A percentile compares a stretch with the other conserved stretches of the same genome.
Evolutionary conservation across 1,140 invertebrate species (phyloP).

Genomic region (Danaus melanippus): DNA sequence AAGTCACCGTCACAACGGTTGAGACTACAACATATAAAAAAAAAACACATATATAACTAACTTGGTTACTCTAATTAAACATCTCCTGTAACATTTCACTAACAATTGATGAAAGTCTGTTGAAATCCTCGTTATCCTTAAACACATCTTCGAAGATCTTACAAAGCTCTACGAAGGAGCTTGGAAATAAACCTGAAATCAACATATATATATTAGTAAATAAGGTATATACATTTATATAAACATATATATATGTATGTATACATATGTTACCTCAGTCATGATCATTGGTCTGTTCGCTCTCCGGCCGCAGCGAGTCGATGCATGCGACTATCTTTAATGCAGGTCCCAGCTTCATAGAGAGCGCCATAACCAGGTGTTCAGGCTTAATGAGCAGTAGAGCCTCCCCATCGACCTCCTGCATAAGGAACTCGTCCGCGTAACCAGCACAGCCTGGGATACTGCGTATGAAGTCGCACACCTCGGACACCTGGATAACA

Average conservation of each 20-base stretch:
- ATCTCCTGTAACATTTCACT: too few relatives aligned
- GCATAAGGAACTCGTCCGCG: constrained; percentile 94
- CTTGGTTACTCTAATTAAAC: too few relatives aligned
- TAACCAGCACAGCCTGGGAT: constrained; percentile 93
- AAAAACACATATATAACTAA: too few relatives aligned
- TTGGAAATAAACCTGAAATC: constrained; percentile 20
- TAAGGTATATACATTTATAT: neutral
- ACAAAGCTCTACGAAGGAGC: too few relatives aligned
- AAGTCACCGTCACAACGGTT: too few relatives aligned
- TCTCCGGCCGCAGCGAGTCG: constrained; percentile 80
- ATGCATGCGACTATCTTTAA: constrained; percentile 94
- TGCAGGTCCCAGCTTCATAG: constrained; percentile 95
- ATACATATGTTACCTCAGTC: constrained; percentile 40
- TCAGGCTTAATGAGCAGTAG: constrained; percentile 95
- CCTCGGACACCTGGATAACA: constrained; percentile 76
- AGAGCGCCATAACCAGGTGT: constrained; percentile 94
- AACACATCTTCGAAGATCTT: too few relatives aligned
- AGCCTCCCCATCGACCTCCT: constrained; percentile 97
- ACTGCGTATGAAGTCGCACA: constrained; percentile 89
- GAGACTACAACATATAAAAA: too few relatives aligned
- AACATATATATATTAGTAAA: constrained; percentile 8
- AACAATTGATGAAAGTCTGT: too few relatives aligned
- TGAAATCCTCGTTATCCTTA: too few relatives aligned
- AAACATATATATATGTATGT: neutral
- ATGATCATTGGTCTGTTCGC: constrained; percentile 37